These are phyloP conservation scores for Ammodytes marinus DNA, from an alignment of 2,113 vertebrate genomes.

Conservation along the genomic window DNA sequence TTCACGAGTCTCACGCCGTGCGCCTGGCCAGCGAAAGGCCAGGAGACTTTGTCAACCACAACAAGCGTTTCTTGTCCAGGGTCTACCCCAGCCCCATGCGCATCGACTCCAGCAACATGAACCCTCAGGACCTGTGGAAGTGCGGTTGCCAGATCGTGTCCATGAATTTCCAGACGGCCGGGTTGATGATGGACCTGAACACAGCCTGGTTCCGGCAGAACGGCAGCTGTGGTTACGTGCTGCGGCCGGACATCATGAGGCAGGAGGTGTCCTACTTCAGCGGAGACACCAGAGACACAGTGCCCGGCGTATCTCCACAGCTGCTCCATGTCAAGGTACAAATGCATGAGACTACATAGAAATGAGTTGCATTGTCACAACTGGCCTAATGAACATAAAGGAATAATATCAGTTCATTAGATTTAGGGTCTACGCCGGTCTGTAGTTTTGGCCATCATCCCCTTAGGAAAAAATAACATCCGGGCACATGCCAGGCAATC, in stretches of 20 bases:
- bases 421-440: background rate
- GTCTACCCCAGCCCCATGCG: constrained; percentile 94
- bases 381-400: background rate
- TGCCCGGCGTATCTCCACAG: constrained; percentile 94
- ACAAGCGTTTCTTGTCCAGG: constrained; percentile 92
- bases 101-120: constrained; percentile 96
- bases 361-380: too few relatives aligned
- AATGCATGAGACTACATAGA: background rate
- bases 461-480: background rate
- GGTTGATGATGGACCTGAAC: constrained; percentile 96
- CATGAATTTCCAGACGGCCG: constrained; percentile 96
- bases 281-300: constrained; percentile 92
- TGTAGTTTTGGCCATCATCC: background rate
- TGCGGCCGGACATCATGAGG: constrained; percentile 95
- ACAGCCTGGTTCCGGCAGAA: constrained; percentile 96
- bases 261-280: constrained; percentile 96
- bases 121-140: constrained; percentile 97
- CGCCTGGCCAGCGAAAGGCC: constrained; percentile 90
- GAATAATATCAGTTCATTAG: background rate
- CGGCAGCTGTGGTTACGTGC: constrained; percentile 93
- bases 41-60: constrained; percentile 94
- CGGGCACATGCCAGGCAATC: background rate
- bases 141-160: constrained; percentile 95
- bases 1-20: constrained; percentile 91
- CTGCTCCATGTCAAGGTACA: constrained; percentile 89